These are phyloP conservation scores for Trachelipus rathkii DNA, from an alignment of 1,140 invertebrate species.

Conservation along the genomic window DNA sequence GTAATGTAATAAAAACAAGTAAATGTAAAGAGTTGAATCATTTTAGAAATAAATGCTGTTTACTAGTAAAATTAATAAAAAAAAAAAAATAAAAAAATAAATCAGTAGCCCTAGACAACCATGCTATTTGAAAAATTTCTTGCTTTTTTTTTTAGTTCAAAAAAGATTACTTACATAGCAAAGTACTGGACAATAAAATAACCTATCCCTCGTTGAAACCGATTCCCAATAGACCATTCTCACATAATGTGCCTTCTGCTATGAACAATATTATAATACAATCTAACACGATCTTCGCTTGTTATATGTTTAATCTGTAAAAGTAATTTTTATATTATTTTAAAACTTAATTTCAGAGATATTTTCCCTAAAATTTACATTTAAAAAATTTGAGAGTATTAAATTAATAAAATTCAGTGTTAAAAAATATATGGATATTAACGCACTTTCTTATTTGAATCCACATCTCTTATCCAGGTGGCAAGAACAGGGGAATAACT, in stretches of 20 bases:
- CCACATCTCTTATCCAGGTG: slow-evolving; percentile 78
- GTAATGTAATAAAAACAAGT: too few relatives aligned
- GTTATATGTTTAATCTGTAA: slow-evolving; percentile 64
- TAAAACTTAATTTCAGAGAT: too few relatives aligned
- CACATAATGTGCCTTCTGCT: slow-evolving; percentile 74
- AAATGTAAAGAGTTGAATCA: too few relatives aligned
- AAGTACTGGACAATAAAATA: slow-evolving; percentile 81
- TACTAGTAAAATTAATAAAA: too few relatives aligned
- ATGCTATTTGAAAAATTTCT: too few relatives aligned
- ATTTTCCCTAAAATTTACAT: not conserved
- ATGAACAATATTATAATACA: slow-evolving; percentile 75
- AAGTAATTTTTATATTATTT: too few relatives aligned
- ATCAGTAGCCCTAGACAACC: too few relatives aligned
- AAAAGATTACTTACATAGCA: slow-evolving; percentile 60
- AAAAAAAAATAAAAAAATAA: too few relatives aligned
- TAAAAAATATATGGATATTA: not conserved
- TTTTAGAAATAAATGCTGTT: too few relatives aligned
- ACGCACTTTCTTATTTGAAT: slow-evolving; percentile 60
- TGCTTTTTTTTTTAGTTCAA: too few relatives aligned
- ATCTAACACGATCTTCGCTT: slow-evolving; percentile 72
- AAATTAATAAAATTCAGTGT: not conserved
- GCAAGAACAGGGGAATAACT: slow-evolving; percentile 82
- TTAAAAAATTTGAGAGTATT: not conserved
- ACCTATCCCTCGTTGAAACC: slow-evolving; percentile 65
- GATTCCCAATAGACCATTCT: slow-evolving; percentile 72